These are phyloP conservation scores for Aleiodes alternator DNA, from an alignment of 2,888 invertebrate species.

Conservation along the genomic window DNA sequence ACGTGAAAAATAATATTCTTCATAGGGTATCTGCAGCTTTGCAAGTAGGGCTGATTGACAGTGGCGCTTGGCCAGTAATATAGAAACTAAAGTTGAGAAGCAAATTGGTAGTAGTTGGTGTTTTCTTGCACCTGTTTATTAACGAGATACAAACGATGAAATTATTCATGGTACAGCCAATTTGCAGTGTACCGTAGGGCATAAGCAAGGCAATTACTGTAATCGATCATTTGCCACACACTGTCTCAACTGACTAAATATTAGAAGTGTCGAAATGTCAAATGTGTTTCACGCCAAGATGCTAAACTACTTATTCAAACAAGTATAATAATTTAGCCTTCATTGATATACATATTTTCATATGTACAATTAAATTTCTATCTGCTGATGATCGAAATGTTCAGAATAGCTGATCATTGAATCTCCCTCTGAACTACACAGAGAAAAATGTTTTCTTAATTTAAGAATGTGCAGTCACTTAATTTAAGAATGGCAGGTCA, in stretches of 20 bases:
- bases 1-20: slow-evolving; percentile 35
- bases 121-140: slow-evolving; percentile 43
- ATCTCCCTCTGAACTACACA: not conserved
- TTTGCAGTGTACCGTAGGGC: slow-evolving; percentile 31
- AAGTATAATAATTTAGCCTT: not conserved
- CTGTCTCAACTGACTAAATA: slow-evolving; percentile 54
- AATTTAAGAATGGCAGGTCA: no score
- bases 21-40: slow-evolving; percentile 31
- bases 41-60: slow-evolving; percentile 41
- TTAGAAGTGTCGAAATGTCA: slow-evolving; percentile 29
- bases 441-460: no score
- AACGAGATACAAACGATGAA: slow-evolving; percentile 44
- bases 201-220: slow-evolving; percentile 30
- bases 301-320: slow-evolving; percentile 7
- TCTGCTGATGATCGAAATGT: slow-evolving; percentile 33
- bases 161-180: slow-evolving; percentile 44
- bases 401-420: slow-evolving; percentile 42
- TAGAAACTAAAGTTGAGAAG: not conserved
- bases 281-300: slow-evolving; percentile 11
- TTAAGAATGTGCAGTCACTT: no score
- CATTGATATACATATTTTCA: slow-evolving; percentile 47
- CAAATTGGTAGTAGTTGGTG: not conserved
- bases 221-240: slow-evolving; percentile 47
- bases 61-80: slow-evolving; percentile 39
- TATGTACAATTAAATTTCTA: slow-evolving; percentile 3